Conservation (phyloP, 2,113 vertebrate genomes). For the Sorex fumeus region DNA sequence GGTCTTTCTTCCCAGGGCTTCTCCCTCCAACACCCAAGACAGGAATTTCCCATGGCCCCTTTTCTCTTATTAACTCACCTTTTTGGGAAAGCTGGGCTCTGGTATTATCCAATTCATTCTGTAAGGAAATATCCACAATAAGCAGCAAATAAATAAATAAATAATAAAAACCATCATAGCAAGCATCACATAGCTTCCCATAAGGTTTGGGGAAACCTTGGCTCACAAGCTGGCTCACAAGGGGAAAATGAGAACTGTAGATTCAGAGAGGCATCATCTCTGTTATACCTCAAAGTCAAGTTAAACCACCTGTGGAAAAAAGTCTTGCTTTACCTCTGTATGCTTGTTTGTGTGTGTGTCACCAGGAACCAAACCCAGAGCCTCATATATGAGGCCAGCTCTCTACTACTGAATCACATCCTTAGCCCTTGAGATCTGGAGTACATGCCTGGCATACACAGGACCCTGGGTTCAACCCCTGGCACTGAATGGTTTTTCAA, state of each 20-base stretch:
- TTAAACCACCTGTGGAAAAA: neutral
- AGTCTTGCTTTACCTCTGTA: neutral
- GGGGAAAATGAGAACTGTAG: neutral
- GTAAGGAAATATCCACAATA: conserved; percentile 77
- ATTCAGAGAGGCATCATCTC: neutral
- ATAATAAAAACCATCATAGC: neutral
- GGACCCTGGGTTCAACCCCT: too few relatives aligned
- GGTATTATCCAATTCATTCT: conserved; percentile 95
- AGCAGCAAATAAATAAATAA: conserved; percentile 29
- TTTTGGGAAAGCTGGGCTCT: conserved; percentile 92
- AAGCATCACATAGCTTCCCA: neutral
- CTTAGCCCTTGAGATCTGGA: too few relatives aligned
- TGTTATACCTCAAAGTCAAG: neutral
- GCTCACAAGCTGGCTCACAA: too few relatives aligned
- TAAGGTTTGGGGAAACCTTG: neutral
- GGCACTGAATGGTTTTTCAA: too few relatives aligned
- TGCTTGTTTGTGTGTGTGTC: neutral
- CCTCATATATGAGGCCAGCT: neutral
- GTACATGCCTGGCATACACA: too few relatives aligned
- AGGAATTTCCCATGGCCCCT: neutral
- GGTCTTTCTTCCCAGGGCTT: neutral
- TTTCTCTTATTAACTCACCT: conserved; percentile 90
- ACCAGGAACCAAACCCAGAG: neutral
- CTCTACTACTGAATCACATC: too few relatives aligned
- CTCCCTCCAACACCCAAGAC: neutral